Percentiles rank a stretch among this genome's conserved stretches.
Evolutionary conservation across 2,888 invertebrate species (phyloP).

Genomic region (Patella caerulea): DNA sequence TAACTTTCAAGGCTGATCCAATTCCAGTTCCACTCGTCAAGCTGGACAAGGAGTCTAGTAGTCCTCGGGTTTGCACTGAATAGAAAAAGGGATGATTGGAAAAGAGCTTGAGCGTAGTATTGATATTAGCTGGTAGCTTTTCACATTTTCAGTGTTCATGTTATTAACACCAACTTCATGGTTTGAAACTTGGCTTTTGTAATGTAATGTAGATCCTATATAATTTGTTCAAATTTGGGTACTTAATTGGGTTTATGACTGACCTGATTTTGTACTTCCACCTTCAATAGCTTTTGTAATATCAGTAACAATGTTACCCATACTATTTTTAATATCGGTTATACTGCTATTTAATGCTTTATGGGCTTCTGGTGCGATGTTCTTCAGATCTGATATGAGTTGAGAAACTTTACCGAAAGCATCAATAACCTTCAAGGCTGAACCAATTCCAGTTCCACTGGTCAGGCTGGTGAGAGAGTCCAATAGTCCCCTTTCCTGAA

Average conservation of each 20-base stretch:
- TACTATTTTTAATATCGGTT: neutral
- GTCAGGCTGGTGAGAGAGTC: neutral
- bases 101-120: neutral
- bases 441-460: neutral
- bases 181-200: too few relatives aligned
- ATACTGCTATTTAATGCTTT: conserved; percentile 1
- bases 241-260: neutral
- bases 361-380: neutral
- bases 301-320: neutral
- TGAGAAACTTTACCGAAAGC: neutral
- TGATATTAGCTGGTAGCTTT: too few relatives aligned
- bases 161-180: too few relatives aligned
- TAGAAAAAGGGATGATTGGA: neutral
- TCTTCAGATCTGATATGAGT: neutral
- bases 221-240: too few relatives aligned
- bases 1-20: conserved; percentile 1
- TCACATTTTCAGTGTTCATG: too few relatives aligned
- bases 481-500: conserved; percentile 6
- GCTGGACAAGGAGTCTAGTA: neutral
- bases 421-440: neutral
- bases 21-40: neutral
- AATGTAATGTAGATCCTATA: too few relatives aligned
- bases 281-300: neutral
- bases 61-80: neutral
- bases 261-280: neutral